These are phyloP conservation scores for Heterotilapia buettikoferi DNA, from an alignment of 2,113 vertebrate genomes.

Conservation along the genomic window DNA sequence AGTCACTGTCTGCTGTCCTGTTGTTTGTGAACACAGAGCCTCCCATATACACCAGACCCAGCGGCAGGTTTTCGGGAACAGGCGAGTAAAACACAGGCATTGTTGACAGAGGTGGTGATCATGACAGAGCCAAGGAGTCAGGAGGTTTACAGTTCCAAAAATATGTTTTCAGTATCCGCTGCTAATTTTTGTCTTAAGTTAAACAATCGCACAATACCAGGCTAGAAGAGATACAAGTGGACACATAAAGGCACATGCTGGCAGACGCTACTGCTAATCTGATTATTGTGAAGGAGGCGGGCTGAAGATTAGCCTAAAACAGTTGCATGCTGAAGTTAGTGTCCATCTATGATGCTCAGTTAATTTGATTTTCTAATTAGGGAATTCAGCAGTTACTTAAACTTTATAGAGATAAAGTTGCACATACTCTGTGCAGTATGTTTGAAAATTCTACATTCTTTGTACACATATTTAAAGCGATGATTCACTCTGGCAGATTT, in stretches of 20 bases:
- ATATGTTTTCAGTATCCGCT: neutral
- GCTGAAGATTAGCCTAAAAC: constrained; percentile 36
- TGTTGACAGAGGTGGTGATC: neutral
- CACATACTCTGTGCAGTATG: neutral
- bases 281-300: constrained; percentile 49
- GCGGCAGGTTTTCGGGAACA: constrained; percentile 70
- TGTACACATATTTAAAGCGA: neutral
- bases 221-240: neutral
- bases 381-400: neutral
- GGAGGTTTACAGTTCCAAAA: neutral
- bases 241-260: neutral
- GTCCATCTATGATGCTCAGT: neutral
- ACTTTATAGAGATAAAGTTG: neutral
- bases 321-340: neutral
- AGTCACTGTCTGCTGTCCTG: constrained; percentile 70
- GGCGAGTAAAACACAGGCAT: constrained; percentile 74
- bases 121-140: neutral
- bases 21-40: constrained; percentile 75
- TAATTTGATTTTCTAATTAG: neutral
- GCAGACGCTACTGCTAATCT: constrained; percentile 47
- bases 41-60: constrained; percentile 68
- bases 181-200: constrained; percentile 10
- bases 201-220: neutral
- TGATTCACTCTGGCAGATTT: neutral
- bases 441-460: neutral